Evolutionary conservation across 1,140 invertebrate genomes (phyloP), one percentile per base, ranked within the genome.

Genomic region (Anoplophora glabripennis): DNA sequence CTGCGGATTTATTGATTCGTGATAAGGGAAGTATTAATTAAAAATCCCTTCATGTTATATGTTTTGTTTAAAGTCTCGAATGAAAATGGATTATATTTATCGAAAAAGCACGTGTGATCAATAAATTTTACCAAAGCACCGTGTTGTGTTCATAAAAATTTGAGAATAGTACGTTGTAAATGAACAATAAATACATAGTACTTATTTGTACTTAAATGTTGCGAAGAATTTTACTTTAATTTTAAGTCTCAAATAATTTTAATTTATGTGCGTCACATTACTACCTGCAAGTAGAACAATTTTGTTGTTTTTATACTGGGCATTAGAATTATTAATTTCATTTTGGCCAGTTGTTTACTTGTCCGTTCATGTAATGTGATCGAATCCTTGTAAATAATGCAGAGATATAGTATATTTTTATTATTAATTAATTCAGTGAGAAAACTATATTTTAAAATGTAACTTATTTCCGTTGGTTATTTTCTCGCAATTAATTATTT

Each of bases 71-170:
- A 56, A 33, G 53, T 55, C 46, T 56, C n/a, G 44, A 34, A 42
- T 35, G 45, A 37, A 61, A 48, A 17, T 54, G 18, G 12, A 8
- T 14, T 41, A 37, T 18, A 33, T 18, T 17, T 34, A 40, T 17
- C 36, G 34, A 40, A 57, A 33, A 57, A 58, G 57, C 57, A 56
- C 53, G 53, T 49, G 57, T 59, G 62, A 64, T 60, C 36, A 47
- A 46, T 51, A 60, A 56, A 64, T 41, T 54, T 54, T 28, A 67
- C 61, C 61, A 67, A 64, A 64, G 65, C 65, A 67, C 65, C 65
- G 54, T 56, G 65, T 67, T 66, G 64, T 66, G 64, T 66, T 66
- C 64, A 66, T 47, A 42, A 56, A 48, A 53, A 60, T 14, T 59
- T 59, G 21, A 46, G 37, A 17, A 49, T 33, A 37, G 17, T 36